Evolutionary conservation across 1,140 invertebrate species (phyloP), one percentile per base, ranked within the genome.

Genomic region (Cephus cinctus): DNA sequence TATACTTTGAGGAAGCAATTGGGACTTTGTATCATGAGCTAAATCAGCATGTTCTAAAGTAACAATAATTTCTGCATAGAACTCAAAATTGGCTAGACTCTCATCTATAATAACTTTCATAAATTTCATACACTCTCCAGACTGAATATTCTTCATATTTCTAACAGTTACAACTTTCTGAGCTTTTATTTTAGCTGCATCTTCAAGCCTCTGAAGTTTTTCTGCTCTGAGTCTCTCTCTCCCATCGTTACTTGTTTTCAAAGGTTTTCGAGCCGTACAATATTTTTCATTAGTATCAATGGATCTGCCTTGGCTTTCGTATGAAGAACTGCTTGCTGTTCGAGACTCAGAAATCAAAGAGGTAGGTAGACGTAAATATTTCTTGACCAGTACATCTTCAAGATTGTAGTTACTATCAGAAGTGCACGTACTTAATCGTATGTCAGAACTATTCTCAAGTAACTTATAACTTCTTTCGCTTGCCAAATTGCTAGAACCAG

Each of bases 71-170:
- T 71, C 56, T 11, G 40, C 43, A 40, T 58, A 61, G 57, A 64
- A 76, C 31, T 41, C 8, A 44, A 58, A 50, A 25, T 61, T 60
- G 4, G 65, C 34, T 14, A 83, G 52, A 20, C 57, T 45, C 20
- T 63, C 34, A 51, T 83, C 81, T 9, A 83, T 25, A 9, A 76
- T 54, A 3, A 78, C 50, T 27, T 72, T 53, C 12, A 81, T 75
- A 47, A 74, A 79, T 66, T 75, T 81, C 48, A 83, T 69, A 47
- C 78, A 80, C 53, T 83, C 78, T 14, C 78, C 79, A 19, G 79
- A 78, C 52, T 81, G 80, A 19, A 75, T 67, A 42, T 64, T 70
- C 34, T 67, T 68, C 9, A 55, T 53, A 22, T 58, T 58, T 22
- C 62, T 64, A 18, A 14, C 35, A 15, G 56, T 52, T 15, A 71